Conservation (phyloP, 2,888 invertebrate genomes). For the Agrypnus murinus region DNA sequence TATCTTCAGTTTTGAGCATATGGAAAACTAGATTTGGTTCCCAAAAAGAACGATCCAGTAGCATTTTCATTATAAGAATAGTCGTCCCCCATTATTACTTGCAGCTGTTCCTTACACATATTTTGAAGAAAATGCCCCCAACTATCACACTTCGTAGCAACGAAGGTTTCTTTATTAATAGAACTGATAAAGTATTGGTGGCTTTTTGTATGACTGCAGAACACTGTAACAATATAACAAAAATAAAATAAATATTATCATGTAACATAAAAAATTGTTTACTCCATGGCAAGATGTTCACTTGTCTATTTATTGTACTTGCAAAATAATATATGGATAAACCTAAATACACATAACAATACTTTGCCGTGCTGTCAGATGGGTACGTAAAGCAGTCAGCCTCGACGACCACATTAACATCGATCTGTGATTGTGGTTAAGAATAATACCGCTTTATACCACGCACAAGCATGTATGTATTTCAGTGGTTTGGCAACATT, state of each 20-base stretch:
- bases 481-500: background rate
- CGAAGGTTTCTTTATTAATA: conserved; percentile 51
- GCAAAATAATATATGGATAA: background rate
- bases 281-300: too few relatives aligned
- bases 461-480: too few relatives aligned
- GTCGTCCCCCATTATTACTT: conserved; percentile 59
- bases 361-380: too few relatives aligned
- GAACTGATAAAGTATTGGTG: conserved; percentile 57
- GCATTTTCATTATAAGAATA: conserved; percentile 41
- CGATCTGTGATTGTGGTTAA: too few relatives aligned
- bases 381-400: too few relatives aligned
- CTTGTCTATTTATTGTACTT: too few relatives aligned
- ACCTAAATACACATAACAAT: background rate
- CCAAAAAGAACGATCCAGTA: conserved; percentile 58
- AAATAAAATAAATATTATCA: too few relatives aligned
- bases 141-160: conserved; percentile 53
- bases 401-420: too few relatives aligned
- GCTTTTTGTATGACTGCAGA: conserved; percentile 60
- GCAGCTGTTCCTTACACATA: conserved; percentile 50
- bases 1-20: too few relatives aligned
- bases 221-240: too few relatives aligned
- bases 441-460: too few relatives aligned
- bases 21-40: conserved; percentile 46
- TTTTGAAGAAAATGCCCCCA: conserved; percentile 54
- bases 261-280: too few relatives aligned